phyloP scores from a whole-genome alignment of 2,113 vertebrate species.

The Syngnathoides biaculeatus region DNA sequence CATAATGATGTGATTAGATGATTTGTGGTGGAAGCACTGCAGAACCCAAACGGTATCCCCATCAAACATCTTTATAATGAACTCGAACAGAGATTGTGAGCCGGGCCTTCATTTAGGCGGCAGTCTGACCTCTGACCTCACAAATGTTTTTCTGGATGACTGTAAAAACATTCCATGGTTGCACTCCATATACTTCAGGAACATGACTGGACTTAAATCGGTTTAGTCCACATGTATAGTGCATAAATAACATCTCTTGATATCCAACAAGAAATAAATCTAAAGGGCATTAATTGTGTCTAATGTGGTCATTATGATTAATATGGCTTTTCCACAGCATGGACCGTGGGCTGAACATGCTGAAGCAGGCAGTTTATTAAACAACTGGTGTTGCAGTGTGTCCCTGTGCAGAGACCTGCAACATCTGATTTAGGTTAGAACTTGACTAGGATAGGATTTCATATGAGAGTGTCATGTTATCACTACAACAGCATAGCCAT shows the following conservation, averaged over 20 bases:
- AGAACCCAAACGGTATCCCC: background rate
- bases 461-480: background rate
- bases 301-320: background rate
- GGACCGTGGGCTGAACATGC: background rate
- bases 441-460: slow-evolving; percentile 5
- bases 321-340: background rate
- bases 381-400: background rate
- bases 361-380: background rate
- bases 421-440: slow-evolving; percentile 3
- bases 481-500: background rate
- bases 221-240: background rate
- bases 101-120: no score
- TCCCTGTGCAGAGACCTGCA: background rate
- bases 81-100: background rate
- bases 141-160: background rate
- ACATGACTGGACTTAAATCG: background rate
- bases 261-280: background rate
- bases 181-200: background rate
- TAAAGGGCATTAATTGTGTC: background rate
- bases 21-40: background rate
- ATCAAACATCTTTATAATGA: background rate
- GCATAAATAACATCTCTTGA: background rate
- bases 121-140: background rate
- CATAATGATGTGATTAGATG: background rate
- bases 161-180: background rate